Conservation (phyloP, 2,888 invertebrate genomes). For the Drosophila merina region DNA sequence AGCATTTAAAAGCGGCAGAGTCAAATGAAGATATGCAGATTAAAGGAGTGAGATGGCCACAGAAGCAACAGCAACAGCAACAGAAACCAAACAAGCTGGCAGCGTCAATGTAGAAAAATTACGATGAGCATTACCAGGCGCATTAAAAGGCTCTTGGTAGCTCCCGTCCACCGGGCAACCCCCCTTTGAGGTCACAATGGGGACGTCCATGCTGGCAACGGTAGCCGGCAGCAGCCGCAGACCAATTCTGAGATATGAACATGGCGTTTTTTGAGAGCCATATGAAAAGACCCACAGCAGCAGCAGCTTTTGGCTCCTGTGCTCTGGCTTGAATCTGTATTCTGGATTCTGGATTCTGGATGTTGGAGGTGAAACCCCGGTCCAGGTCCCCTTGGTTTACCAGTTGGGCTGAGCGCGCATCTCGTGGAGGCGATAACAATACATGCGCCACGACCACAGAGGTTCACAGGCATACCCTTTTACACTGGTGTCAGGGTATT, state of each 20-base stretch:
- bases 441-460: conserved; percentile 67
- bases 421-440: conserved; percentile 65
- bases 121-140: conserved; percentile 83
- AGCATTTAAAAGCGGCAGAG: conserved; percentile 69
- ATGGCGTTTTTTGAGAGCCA: conserved; percentile 58
- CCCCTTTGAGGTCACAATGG: conserved; percentile 34
- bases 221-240: conserved; percentile 53
- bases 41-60: conserved; percentile 73
- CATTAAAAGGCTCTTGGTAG: conserved; percentile 74
- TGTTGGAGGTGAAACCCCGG: background rate
- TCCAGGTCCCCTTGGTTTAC: conserved; percentile 15
- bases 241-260: conserved; percentile 79
- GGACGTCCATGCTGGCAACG: conserved; percentile 37
- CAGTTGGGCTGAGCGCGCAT: conserved; percentile 33
- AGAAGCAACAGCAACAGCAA: conserved; percentile 35
- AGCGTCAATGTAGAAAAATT: conserved; percentile 81
- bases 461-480: conserved; percentile 20
- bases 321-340: conserved; percentile 2
- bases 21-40: conserved; percentile 84
- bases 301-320: conserved; percentile 18
- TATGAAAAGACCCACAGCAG: conserved; percentile 57
- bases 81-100: conserved; percentile 48
- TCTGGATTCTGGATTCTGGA: background rate
- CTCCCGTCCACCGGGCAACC: background rate
- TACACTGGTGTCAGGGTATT: conserved; percentile 23